Percentiles rank a stretch among this genome's conserved stretches.
phyloP scores from a whole-genome alignment of 2,113 vertebrate species.

The Danionella cerebrum region DNA sequence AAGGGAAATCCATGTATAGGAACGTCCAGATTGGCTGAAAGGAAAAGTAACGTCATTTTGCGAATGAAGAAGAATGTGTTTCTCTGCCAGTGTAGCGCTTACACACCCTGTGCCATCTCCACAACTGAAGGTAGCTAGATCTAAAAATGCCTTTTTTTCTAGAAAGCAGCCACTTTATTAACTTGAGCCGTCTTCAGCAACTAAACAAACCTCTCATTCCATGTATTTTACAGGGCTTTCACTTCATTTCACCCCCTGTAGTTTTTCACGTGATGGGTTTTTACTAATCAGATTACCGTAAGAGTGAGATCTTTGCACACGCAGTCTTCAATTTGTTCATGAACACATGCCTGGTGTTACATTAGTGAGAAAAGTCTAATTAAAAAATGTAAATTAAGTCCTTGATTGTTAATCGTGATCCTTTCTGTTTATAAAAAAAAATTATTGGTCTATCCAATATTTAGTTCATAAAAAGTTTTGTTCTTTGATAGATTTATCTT shows the following conservation, averaged over 20 bases:
- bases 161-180: slow-evolving; percentile 64
- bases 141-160: slow-evolving; percentile 59
- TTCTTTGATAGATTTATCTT: no score
- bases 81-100: slow-evolving; percentile 1
- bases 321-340: no score
- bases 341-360: no score
- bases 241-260: no score
- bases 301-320: no score
- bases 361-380: no score
- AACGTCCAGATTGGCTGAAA: slow-evolving; percentile 1
- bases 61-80: slow-evolving; percentile 13
- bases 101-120: slow-evolving; percentile 29
- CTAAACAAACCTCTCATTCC: slow-evolving; percentile 27
- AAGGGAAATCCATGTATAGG: neutral
- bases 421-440: no score
- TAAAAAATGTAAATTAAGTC: no score
- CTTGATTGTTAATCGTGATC: no score
- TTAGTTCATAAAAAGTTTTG: no score
- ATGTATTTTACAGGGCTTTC: slow-evolving; percentile 19
- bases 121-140: neutral
- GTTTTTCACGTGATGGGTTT: no score
- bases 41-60: slow-evolving; percentile 15
- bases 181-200: slow-evolving; percentile 63
- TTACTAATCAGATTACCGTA: slow-evolving; percentile 26
- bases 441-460: no score